Evolutionary conservation across 92 coral and sea anemone genomes (phyloP).

Genomic region (Montipora capitata): DNA sequence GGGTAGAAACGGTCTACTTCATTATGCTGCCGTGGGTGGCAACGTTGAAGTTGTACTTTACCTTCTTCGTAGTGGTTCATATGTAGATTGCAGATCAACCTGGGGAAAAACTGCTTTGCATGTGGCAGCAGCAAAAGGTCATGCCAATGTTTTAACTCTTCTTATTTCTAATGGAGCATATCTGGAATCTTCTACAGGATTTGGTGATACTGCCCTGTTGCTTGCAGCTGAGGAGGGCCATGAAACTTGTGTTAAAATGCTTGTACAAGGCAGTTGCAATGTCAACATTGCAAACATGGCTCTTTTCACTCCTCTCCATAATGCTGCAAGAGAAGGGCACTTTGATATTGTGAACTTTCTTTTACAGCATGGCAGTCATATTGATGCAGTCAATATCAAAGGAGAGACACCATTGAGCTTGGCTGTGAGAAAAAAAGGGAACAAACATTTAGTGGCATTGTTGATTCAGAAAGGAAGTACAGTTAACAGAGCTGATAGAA

Average conservation of each 20-base stretch:
- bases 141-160: conserved; percentile 27
- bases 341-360: conserved; percentile 59
- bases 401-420: conserved; percentile 75
- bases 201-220: conserved; percentile 76
- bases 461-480: conserved; percentile 66
- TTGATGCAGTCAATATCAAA: conserved; percentile 54
- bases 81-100: conserved; percentile 72
- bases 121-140: conserved; percentile 73
- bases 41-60: conserved; percentile 55
- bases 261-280: conserved; percentile 51
- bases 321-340: conserved; percentile 77
- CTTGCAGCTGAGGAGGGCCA: conserved; percentile 83
- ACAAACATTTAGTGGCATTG: conserved; percentile 59
- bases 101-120: conserved; percentile 86
- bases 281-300: conserved; percentile 73
- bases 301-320: conserved; percentile 73
- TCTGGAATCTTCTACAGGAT: conserved; percentile 63
- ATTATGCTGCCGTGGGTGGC: conserved; percentile 77
- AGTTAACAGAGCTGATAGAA: conserved; percentile 52
- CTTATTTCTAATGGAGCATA: conserved; percentile 75
- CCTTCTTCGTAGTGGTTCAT: conserved; percentile 60
- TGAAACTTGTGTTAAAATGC: conserved; percentile 59
- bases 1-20: conserved; percentile 71
- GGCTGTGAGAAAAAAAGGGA: conserved; percentile 74
- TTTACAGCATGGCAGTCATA: conserved; percentile 58